Evolutionary conservation across 30 jellyfish, hydroid and myxozoan genomes (phyloP).

Genomic region (Turritopsis dohrnii): DNA sequence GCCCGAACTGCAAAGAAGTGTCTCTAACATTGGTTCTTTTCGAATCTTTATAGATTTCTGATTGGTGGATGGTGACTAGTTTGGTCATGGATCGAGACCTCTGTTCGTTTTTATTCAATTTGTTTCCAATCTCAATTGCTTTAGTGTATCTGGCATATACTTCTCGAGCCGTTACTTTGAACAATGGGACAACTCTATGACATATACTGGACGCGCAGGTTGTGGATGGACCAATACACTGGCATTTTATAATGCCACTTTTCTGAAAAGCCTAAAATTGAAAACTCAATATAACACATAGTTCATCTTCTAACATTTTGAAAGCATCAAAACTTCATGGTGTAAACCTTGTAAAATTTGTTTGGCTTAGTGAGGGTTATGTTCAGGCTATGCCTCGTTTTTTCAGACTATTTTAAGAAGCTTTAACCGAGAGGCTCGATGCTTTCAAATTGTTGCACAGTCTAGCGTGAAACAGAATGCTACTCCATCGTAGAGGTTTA

Average conservation of each 20-base stretch:
- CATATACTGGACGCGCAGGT: neutral
- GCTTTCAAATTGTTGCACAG: no score
- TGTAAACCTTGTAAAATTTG: no score
- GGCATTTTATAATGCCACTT: neutral
- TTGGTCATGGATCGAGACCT: neutral
- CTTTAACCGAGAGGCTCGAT: no score
- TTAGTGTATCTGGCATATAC: neutral
- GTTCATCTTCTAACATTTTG: no score
- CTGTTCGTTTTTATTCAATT: neutral
- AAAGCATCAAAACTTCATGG: neutral
- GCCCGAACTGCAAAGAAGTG: neutral
- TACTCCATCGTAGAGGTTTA: no score
- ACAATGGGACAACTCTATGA: neutral
- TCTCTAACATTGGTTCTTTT: neutral
- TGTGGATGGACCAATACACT: conserved; percentile 8
- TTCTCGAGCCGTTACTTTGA: neutral
- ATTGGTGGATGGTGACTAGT: neutral
- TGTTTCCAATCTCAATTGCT: neutral
- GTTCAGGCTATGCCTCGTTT: no score
- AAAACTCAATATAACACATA: no score
- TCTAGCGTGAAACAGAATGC: no score
- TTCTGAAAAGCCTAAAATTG: neutral
- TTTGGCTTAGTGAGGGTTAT: no score
- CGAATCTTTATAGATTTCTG: neutral
- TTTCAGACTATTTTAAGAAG: no score